Conservation (phyloP, 2,888 invertebrate genomes). For the Choreutis nemorana region DNA sequence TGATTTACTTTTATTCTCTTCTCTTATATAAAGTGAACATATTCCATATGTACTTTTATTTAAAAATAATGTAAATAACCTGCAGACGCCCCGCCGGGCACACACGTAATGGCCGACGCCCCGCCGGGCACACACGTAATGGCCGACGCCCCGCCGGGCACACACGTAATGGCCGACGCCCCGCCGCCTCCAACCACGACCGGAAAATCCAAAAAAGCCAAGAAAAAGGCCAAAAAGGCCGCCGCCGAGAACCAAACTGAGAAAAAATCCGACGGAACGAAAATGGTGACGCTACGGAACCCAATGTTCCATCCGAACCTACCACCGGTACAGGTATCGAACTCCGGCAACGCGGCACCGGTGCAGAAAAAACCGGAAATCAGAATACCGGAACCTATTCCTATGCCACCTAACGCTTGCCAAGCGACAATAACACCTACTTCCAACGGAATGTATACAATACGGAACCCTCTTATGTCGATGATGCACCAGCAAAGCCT, state of each 20-base stretch:
- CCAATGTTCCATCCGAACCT: conserved; percentile 76
- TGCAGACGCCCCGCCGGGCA: conserved; percentile 41
- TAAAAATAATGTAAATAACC: too few species aligned
- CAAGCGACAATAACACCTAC: conserved; percentile 61
- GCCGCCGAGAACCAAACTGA: conserved; percentile 23
- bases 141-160: conserved; percentile 24
- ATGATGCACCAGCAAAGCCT: conserved; percentile 55
- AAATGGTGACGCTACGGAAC: conserved; percentile 81
- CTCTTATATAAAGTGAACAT: too few species aligned
- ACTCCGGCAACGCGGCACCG: conserved; percentile 20
- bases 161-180: conserved; percentile 25
- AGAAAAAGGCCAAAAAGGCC: conserved; percentile 59
- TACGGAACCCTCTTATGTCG: conserved; percentile 75
- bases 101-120: conserved; percentile 25
- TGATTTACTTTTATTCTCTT: too few species aligned
- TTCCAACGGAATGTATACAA: conserved; percentile 81
- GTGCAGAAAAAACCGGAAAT: conserved; percentile 38
- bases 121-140: conserved; percentile 34
- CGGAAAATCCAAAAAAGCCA: conserved; percentile 50
- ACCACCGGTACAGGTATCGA: conserved; percentile 39
- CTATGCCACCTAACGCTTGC: conserved; percentile 54
- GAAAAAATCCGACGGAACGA: conserved; percentile 44
- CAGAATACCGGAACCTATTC: conserved; percentile 50
- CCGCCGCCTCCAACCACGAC: conserved; percentile 24
- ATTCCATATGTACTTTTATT: too few species aligned